Base-by-base conservation (phyloP, 2,797 vertebrate genomes). In the Spheniscus humboldti region DNA sequence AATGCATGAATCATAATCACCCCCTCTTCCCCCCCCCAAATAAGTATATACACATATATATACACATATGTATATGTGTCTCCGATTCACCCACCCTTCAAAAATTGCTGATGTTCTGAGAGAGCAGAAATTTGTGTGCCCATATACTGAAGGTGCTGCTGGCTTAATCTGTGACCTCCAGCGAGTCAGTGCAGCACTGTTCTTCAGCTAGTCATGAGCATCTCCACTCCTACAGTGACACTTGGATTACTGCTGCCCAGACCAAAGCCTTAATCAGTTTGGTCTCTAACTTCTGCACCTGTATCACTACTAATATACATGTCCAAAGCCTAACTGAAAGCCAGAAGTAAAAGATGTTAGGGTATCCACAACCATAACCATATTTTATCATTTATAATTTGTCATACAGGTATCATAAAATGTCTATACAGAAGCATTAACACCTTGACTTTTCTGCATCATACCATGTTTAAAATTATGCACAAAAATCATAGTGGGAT, bases 11-110 rank as follows among this genome's bases (percentile, higher is more conserved):
- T 5, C 20, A 25, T 28, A 56, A 60, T 22, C 27, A 59, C 3
- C 3, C 11, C 28, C 9, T 66, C 43, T 64, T 82, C 31, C 16
- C 20, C 50, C 45, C 25, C 31, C 13, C 30, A 59, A 33, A 23
- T 39, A 66, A 48, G 11, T 43, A 57, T 20, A 48, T 39, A 35
- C 18, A 59, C 11, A 47, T 17, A 57, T 2, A 57, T 14, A 47
- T 1, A 83, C 10, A 50, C 1, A 31, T 20, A 9, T 18, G 30
- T 43, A 4, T 37, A 14, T 7, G 7, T 7, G 2, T n/a, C n/a
- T 77, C 77, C 64, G 53, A 81, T 27, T 71, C 45, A 75, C 10
- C 6, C 31, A 35, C 4, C 8, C 6, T 73, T 68, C 11, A 55
- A 66, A 89, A 57, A 66, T 10, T 69, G 30, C 43, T 69, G 50